Base-by-base conservation (phyloP, 2,797 vertebrate genomes). In the Silurus lanzhouensis region DNA sequence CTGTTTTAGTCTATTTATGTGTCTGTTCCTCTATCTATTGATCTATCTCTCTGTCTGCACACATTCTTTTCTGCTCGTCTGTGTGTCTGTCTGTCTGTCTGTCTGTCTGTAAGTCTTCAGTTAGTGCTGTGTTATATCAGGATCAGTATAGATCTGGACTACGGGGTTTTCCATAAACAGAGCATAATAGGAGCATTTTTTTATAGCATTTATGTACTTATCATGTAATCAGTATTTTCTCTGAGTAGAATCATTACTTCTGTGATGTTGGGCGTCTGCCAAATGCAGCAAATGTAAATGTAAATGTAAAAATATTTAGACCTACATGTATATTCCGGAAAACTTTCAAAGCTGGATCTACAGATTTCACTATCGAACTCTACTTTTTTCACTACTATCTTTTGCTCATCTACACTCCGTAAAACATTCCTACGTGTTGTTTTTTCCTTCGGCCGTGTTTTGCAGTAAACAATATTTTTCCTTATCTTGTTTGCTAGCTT, bases 401-500 rank as follows among this genome's bases (percentile, higher is more conserved):
- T 46, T 46, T 13, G 20, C 74, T 57, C 46, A 58, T 67, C 19
- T 68, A 1, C 80, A 3, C 38, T 44, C 68, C 19, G 12, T 20
- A 20, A 46, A 68, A 38, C 38, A 19, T 46, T 63, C 27, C 38
- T 13, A 4, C 80, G 31, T 27, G 46, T 74, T 13, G 13, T 22
- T 78, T 20, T 6, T 25, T 9, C 25, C 22, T 10, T 75, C 8
- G 12, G 17, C 55, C 9, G 2, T 15, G 60, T 10, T 74, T 84
- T 38, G 0, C 38, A 38, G 4, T 38, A 3, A 38, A 38, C 38
- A 38, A 5, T 38, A 38, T 38, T 38, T 38, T 38, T 38, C 38
- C 38, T 70, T 17, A 83, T 17, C 85, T 31, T 81, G 48, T 44
- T 87, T 1, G 20, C 61, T 82, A 99, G 98, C 85, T 97, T 98